Evolutionary conservation across 2,113 vertebrate genomes (phyloP).

Genomic region (Capreolus pygargus): DNA sequence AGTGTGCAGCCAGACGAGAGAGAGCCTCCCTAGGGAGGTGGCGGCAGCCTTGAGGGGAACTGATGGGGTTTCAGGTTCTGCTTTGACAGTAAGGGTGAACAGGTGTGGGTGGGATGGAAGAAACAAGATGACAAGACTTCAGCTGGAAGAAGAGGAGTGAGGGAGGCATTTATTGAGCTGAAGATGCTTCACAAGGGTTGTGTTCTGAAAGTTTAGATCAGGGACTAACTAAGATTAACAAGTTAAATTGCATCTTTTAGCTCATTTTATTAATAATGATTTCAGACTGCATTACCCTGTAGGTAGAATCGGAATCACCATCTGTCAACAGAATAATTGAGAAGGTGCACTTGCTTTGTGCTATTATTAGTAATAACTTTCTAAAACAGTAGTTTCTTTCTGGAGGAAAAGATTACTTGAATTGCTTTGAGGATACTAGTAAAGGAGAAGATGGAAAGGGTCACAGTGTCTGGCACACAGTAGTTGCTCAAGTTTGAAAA

Average conservation of each 20-base stretch:
- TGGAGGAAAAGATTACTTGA: neutral
- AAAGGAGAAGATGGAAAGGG: neutral
- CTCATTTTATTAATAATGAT: neutral
- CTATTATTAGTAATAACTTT: neutral
- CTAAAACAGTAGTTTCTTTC: neutral
- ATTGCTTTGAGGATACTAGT: neutral
- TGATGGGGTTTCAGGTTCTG: too few relatives aligned
- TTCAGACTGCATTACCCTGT: neutral
- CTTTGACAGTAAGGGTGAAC: neutral
- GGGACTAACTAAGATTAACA: neutral
- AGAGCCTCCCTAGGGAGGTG: neutral
- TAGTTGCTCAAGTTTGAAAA: neutral
- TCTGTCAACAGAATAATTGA: neutral
- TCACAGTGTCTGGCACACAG: neutral
- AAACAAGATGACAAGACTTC: neutral
- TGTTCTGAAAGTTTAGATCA: neutral
- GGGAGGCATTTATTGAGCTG: neutral
- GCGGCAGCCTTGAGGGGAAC: too few relatives aligned
- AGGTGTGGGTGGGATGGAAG: too few relatives aligned
- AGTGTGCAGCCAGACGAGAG: rapidly evolving
- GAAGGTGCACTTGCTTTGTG: neutral
- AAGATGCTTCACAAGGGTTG: rapidly evolving
- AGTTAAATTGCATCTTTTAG: neutral
- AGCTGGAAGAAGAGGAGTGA: neutral
- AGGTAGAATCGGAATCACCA: neutral